These are phyloP conservation scores for Actinemys pallida DNA, from an alignment of 2,113 vertebrate species.

Conservation along the genomic window DNA sequence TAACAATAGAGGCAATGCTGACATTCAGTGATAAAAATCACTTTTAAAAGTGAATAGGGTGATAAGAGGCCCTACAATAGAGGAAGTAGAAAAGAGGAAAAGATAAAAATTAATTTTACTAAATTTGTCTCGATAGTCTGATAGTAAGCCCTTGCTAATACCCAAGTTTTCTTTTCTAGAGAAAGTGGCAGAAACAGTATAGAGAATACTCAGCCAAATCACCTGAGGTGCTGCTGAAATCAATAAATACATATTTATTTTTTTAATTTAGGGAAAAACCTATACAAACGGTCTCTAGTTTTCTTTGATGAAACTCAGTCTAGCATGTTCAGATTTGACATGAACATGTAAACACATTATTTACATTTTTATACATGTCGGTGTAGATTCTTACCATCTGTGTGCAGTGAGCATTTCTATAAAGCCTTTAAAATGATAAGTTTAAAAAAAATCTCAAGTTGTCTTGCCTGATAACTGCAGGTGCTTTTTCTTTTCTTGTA, in stretches of 20 bases:
- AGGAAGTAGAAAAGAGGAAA: background rate
- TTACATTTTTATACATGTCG: background rate
- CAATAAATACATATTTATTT: background rate
- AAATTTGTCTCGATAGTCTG: constrained; percentile 13
- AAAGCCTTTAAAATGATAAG: background rate
- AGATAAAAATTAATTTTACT: constrained; percentile 35
- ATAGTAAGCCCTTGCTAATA: background rate
- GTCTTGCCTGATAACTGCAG: background rate
- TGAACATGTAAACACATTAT: background rate
- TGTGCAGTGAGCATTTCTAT: background rate
- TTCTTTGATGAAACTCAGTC: background rate
- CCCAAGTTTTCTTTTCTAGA: background rate
- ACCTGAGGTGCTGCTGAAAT: background rate
- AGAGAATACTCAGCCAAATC: background rate
- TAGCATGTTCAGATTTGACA: background rate
- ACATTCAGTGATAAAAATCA: constrained; percentile 19
- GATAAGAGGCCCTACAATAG: background rate
- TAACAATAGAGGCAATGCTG: constrained; percentile 31
- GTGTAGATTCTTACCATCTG: background rate
- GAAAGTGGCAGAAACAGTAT: background rate
- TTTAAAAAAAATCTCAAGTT: background rate
- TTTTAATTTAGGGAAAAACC: background rate
- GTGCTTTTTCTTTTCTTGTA: constrained; percentile 6
- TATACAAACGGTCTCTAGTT: background rate
- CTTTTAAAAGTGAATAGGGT: background rate